phyloP scores from a whole-genome alignment of 2,888 invertebrate genomes.

The Glaucopsyche alexis region DNA sequence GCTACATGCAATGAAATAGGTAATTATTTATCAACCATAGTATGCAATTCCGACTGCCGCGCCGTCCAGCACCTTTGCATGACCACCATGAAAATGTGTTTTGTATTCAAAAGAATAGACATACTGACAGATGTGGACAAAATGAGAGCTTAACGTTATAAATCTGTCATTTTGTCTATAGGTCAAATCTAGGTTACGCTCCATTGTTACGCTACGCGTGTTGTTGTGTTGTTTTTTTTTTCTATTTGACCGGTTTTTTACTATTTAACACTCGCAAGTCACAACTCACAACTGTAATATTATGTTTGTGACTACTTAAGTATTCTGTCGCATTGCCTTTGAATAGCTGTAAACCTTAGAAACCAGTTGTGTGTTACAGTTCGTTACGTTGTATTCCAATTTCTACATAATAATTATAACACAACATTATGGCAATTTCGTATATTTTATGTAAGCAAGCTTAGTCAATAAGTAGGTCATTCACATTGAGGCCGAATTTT shows the following conservation, averaged over 20 bases:
- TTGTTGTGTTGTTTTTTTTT: neutral
- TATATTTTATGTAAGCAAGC: neutral
- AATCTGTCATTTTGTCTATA: too few species aligned
- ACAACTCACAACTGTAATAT: neutral
- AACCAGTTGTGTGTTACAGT: constrained; percentile 15
- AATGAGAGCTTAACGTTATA: too few species aligned
- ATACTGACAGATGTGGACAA: too few species aligned
- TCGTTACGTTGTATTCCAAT: neutral
- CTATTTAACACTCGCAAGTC: constrained; percentile 1
- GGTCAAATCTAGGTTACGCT: too few species aligned
- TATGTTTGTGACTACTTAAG: neutral
- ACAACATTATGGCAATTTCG: neutral
- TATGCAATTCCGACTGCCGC: too few species aligned
- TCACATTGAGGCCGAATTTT: neutral
- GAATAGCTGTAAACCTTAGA: constrained; percentile 7
- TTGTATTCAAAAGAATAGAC: too few species aligned
- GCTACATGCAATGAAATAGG: neutral
- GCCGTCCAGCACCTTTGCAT: too few species aligned
- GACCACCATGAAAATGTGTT: too few species aligned
- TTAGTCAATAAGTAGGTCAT: neutral
- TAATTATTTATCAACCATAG: too few species aligned
- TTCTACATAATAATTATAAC: neutral
- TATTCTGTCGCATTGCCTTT: constrained; percentile 2
- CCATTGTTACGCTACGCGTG: too few species aligned
- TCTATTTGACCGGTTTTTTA: neutral